Evolutionary conservation across 2,797 vertebrate genomes (phyloP), one percentile per base, ranked within the genome.

Genomic region (Characodon lateralis): DNA sequence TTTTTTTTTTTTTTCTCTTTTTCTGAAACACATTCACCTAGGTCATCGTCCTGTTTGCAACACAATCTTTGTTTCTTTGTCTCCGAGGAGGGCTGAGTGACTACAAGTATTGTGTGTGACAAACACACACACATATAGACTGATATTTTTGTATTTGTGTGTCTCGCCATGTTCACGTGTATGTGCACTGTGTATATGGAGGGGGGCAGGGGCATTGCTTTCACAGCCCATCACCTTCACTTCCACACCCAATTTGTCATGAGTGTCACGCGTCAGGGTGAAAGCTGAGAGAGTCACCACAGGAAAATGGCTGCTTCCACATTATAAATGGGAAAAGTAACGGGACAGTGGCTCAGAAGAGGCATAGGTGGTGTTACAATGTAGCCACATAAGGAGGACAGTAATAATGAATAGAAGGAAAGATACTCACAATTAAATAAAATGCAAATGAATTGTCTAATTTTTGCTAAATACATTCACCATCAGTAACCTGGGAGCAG

Each of bases 181-280:
- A 75, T 86, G 89, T 90, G 88, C 59, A 63, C 91, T 84, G 79
- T 83, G 80, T 91, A 85, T 89, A 83, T 93, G 88, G 84, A 78
- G 78, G 94, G 35, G 41, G 94, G 94, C 94, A 94, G 93, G 87
- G 91, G 94, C 94, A 95, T 96, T 94, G 94, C 96, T 97, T 96
- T 97, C 97, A 97, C 96, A 96, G 96, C 94, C 94, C 88, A 85
- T 96, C 93, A 92, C 95, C 93, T 96, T 94, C 94, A 95, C 95
- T 97, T 96, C 95, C 93, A 94, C 95, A 94, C 83, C 87, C 95
- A 96, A 97, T 97, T 96, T 97, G 95, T 97, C 96, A 96, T 95
- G 95, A 96, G 95, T 96, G 96, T 96, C 96, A 97, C 88, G 96
- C 94, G 95, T 96, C 92, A 90, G 95, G 96, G 91, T 87, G 91